Evolutionary conservation across 1,140 invertebrate species (phyloP), one percentile per base, ranked within the genome.

Genomic region (Sarcophaga peregrina): DNA sequence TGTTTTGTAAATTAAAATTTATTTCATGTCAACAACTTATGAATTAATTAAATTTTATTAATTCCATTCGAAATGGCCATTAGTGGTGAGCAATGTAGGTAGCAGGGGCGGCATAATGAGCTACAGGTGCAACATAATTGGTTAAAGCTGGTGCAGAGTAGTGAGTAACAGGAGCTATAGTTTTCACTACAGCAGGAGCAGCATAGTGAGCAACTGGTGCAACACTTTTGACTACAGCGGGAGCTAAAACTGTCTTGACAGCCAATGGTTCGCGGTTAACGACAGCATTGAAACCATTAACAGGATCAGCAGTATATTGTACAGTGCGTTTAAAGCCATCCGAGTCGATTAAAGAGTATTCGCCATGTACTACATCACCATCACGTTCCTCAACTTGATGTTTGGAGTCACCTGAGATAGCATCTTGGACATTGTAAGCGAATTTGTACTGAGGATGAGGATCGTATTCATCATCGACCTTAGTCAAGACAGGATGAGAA

Each of bases 391-490:
- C 92, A 85, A 91, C 88, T 84, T 92, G 91, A 52, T 87, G 89
- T 88, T 93, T 92, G 83, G 90, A 88, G 84, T 93, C 92, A n/a
- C 93, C 91, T 81, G 91, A 93, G 84, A 88, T 85, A 9, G 89
- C 86, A 86, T 92, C 92, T 83, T 91, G 86, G 48, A 92, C 90
- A 72, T 89, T 88, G 85, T 92, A 92, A 7, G 89, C 86, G 84
- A 88, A 92, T 85, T 87, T 90, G 89, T 91, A 92, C 83, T 91
- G 91, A 54, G 86, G 85, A 76, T 76, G 73, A 8, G 47, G 82
- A 50, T 7, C 91, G 80, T 75, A 72, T 76, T 91, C 91, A 15
- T 83, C 74, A 20, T 37, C 46, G 15, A 73, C 73, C 45, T 82
- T 82, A 37, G 81, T 17, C 15, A 82, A 52, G 48, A 82, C 46